Conservation (phyloP, 2,113 vertebrate species). For the Ictalurus furcatus region DNA sequence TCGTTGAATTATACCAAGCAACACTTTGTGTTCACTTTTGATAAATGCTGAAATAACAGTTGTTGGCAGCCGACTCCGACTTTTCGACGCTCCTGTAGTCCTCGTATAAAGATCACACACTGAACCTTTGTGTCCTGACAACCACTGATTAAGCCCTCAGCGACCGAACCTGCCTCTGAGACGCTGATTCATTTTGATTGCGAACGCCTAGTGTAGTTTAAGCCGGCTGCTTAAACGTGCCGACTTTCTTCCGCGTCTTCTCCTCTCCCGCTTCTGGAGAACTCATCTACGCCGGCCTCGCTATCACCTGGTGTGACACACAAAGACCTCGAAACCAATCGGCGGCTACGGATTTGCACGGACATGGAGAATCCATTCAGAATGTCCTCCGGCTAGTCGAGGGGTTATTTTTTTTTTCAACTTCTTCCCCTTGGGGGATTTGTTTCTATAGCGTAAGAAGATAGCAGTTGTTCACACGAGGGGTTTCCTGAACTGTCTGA, state of each 20-base stretch:
- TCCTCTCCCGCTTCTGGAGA: slow-evolving; percentile 5
- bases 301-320: slow-evolving; percentile 11
- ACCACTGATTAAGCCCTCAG: slow-evolving; percentile 1
- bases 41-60: slow-evolving; percentile 18
- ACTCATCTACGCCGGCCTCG: slow-evolving; percentile 11
- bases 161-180: not conserved
- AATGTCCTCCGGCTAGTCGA: not conserved
- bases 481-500: not conserved
- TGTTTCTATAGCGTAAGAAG: not conserved
- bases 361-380: slow-evolving; percentile 26
- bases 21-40: not conserved
- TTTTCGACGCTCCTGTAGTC: not conserved
- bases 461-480: not conserved
- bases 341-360: not conserved
- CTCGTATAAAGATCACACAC: slow-evolving; percentile 10
- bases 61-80: not conserved
- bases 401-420: not conserved
- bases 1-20: not conserved
- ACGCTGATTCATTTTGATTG: slow-evolving; percentile 3
- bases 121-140: slow-evolving; percentile 14
- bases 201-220: not conserved
- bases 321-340: slow-evolving; percentile 26
- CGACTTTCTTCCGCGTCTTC: not conserved
- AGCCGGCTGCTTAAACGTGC: not conserved
- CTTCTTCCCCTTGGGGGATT: not conserved